These are phyloP conservation scores for Argyresthia albistria DNA, from an alignment of 2,888 invertebrate species.

Conservation along the genomic window DNA sequence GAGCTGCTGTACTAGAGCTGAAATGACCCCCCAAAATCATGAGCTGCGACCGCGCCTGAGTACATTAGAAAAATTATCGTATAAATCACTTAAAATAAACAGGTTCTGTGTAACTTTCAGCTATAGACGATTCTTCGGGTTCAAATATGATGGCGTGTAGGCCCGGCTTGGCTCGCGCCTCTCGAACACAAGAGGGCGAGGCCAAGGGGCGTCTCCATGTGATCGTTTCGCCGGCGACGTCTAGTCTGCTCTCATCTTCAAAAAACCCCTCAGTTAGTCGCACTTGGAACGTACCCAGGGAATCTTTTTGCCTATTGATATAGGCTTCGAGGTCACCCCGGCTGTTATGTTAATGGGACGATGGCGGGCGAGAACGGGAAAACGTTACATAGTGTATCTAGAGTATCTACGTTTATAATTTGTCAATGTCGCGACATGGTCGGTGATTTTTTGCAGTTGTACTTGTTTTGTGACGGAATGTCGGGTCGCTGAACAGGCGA, in stretches of 20 bases:
- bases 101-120: too few species aligned
- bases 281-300: slow-evolving; percentile 62
- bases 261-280: slow-evolving; percentile 28
- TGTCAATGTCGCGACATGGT: slow-evolving; percentile 47
- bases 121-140: too few species aligned
- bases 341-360: slow-evolving; percentile 59
- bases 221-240: too few species aligned
- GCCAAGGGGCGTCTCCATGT: slow-evolving; percentile 61
- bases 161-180: background rate
- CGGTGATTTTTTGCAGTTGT: slow-evolving; percentile 25
- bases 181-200: slow-evolving; percentile 19
- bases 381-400: slow-evolving; percentile 52
- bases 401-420: slow-evolving; percentile 36
- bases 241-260: slow-evolving; percentile 34
- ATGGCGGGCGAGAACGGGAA: slow-evolving; percentile 28
- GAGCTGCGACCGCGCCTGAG: too few species aligned
- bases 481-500: background rate
- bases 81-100: too few species aligned
- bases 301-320: slow-evolving; percentile 55
- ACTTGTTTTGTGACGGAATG: background rate
- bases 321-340: slow-evolving; percentile 57
- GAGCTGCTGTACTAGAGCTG: too few species aligned
- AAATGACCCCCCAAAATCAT: too few species aligned
- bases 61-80: too few species aligned
- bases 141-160: background rate